These are phyloP conservation scores for Apis cerana DNA, from an alignment of 1,140 invertebrate species.

Conservation along the genomic window DNA sequence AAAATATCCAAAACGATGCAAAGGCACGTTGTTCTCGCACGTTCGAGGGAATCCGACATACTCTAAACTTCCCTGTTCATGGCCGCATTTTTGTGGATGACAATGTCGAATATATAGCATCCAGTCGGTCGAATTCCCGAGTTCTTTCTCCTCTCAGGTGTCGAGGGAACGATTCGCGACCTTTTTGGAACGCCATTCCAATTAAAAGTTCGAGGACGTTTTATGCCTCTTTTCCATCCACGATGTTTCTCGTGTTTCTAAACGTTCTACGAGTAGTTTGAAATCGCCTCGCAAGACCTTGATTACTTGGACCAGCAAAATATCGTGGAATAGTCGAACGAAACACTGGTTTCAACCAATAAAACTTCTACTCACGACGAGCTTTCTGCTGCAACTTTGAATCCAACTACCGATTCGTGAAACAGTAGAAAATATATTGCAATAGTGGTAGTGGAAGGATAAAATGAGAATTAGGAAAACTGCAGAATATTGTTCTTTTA, in stretches of 20 bases:
- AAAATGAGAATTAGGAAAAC: not conserved
- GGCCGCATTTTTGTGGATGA: not conserved
- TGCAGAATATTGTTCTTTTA: too few species aligned
- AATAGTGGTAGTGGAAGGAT: too few species aligned
- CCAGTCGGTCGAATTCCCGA: not conserved
- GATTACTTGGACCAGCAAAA: slow-evolving; percentile 11
- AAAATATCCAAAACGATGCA: not conserved
- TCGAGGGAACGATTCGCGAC: slow-evolving; percentile 29
- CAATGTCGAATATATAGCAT: not conserved
- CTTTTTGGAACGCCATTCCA: slow-evolving; percentile 37
- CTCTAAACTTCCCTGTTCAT: not conserved
- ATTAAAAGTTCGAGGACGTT: slow-evolving; percentile 59
- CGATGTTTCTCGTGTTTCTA: not conserved
- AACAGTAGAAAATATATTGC: not conserved
- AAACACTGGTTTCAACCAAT: not conserved
- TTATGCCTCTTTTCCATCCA: slow-evolving; percentile 10
- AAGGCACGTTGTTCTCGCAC: not conserved
- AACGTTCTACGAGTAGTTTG: not conserved
- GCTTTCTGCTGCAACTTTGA: not conserved
- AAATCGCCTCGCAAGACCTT: slow-evolving; percentile 15
- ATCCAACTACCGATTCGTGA: not conserved
- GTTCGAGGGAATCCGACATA: not conserved
- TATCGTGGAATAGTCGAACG: not conserved
- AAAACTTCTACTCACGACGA: not conserved
- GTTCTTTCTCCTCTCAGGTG: slow-evolving; percentile 20